Base-by-base conservation (phyloP, 2,888 invertebrate genomes). In the Ormia ochracea region DNA sequence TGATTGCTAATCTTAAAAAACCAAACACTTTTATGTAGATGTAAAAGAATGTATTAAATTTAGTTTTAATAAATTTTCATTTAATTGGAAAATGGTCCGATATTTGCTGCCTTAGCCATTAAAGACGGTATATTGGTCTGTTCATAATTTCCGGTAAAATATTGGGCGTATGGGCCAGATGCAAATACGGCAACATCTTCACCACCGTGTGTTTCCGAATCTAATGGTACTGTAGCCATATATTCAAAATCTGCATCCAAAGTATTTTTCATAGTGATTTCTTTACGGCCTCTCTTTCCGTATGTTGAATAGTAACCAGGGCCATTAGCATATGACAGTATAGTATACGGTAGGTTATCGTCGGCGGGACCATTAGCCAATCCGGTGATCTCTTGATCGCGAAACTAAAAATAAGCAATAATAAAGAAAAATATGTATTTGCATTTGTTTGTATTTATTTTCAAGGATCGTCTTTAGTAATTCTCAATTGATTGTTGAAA, bases 111-210 rank as follows among this genome's bases (percentile, higher is more conserved):
- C 81, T 91, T 94, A 0, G 92, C 93, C 86, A 95, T 92, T 33
- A 94, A 92, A 79, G 95, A 94, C 0, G 96, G 94, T 61, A 96
- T 93, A 85, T 91, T 94, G 86, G 92, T 93, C 88, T 96, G 95
- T 84, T 96, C 95, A 84, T 94, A 93, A 69, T 92, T 93, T 2
- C 96, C 96, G 0, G 93, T 92, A 85, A 96, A 95, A 2, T 96
- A 91, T 86, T 96, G 95, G 0, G 95, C 91, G 92, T 93, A 94
- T 1, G 95, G 96, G 21, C 94, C 96, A 2, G 90, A 90, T 0
- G 96, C 95, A 87, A 93, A 95, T 0, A 96, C 93, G 0, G 93
- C 93, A 0, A 96, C 95, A 86, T 96, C 96, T 83, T 96, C 96
- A 0, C 94, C 94, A 0, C 94, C 95, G 83, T 95, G 95, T 0